These are phyloP conservation scores for Hucho hucho DNA, from an alignment of 2,113 vertebrate species.

Conservation along the genomic window DNA sequence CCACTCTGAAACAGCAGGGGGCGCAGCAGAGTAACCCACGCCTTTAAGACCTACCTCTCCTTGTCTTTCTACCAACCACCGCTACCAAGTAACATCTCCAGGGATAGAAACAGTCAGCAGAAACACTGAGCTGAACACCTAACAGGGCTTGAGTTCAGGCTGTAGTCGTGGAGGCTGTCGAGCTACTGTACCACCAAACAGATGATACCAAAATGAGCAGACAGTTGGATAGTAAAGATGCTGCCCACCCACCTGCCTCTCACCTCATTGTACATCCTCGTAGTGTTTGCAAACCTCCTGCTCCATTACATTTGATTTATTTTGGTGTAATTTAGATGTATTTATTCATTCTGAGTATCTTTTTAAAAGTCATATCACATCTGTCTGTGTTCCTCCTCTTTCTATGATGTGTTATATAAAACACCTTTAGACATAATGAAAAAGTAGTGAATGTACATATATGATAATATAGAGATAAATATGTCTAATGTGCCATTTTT, in stretches of 20 bases:
- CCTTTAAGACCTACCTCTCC: too few species aligned
- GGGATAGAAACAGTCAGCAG: conserved; percentile 23
- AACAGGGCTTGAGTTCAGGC: conserved; percentile 28
- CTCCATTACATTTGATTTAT: conserved; percentile 57
- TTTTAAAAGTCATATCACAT: conserved; percentile 15
- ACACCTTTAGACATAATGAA: conserved; percentile 44
- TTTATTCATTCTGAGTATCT: conserved; percentile 63
- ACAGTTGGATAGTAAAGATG: conserved; percentile 40
- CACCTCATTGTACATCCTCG: conserved; percentile 21
- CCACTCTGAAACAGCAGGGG: conserved; percentile 59
- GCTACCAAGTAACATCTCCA: conserved; percentile 40
- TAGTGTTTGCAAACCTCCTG: neutral
- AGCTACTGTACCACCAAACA: conserved; percentile 38
- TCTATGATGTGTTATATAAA: conserved; percentile 34
- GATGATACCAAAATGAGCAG: conserved; percentile 56
- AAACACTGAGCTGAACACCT: conserved; percentile 5
- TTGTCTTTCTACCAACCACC: neutral
- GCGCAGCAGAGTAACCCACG: conserved; percentile 47
- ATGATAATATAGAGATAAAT: conserved; percentile 35
- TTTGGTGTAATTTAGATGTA: conserved; percentile 59
- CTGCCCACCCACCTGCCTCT: conserved; percentile 29
- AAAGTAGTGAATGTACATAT: conserved; percentile 27
- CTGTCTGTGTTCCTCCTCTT: conserved; percentile 27
- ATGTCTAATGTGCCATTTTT: conserved; percentile 72
- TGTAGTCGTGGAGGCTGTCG: conserved; percentile 23